Evolutionary conservation across 2,113 vertebrate species (phyloP).

Genomic region (Dicaeum eximium): DNA sequence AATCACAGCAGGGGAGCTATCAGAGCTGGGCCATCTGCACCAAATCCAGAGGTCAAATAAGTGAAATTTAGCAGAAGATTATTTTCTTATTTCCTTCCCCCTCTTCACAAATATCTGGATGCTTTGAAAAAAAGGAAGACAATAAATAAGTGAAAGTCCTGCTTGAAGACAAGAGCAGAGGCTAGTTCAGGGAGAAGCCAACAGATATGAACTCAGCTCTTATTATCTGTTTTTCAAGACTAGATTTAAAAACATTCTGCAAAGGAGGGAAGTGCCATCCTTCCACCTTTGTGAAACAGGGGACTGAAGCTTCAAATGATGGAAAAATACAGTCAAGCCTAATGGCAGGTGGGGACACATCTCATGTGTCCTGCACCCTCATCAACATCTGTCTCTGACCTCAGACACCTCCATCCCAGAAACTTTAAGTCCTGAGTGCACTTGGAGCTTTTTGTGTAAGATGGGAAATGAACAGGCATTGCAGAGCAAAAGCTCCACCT

Average conservation of each 20-base stretch:
- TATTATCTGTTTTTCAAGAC: background rate
- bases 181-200: background rate
- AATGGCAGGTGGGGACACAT: background rate
- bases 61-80: background rate
- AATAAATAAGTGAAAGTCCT: background rate
- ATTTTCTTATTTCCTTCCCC: background rate
- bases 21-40: background rate
- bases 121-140: background rate
- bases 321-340: background rate
- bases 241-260: background rate
- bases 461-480: background rate
- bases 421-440: background rate
- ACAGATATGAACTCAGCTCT: background rate
- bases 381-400: background rate
- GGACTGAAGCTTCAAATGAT: background rate
- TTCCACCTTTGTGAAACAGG: background rate
- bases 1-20: background rate
- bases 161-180: background rate
- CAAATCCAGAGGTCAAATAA: background rate
- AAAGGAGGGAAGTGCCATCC: background rate
- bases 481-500: conserved; percentile 26
- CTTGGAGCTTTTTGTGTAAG: background rate
- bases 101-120: background rate
- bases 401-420: background rate
- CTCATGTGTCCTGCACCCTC: background rate